Conservation (phyloP, 1,140 invertebrate species). For the Chironomus tepperi region DNA sequence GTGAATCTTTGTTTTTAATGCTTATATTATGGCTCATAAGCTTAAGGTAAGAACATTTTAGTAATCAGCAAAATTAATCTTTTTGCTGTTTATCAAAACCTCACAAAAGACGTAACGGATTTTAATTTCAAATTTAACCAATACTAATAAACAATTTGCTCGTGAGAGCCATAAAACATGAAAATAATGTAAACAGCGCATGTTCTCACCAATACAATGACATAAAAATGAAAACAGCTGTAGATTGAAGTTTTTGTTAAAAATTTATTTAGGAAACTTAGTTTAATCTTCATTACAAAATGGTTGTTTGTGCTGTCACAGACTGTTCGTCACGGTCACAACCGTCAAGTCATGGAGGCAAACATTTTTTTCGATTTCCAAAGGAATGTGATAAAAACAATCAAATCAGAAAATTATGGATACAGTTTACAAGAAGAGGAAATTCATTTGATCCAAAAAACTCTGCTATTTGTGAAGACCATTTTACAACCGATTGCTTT, state of each 20-base stretch:
- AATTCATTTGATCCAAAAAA: not conserved
- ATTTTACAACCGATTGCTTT: not conserved
- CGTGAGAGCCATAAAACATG: too few species aligned
- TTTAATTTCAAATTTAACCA: too few species aligned
- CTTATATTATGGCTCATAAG: too few species aligned
- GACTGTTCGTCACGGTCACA: not conserved
- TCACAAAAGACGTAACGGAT: too few species aligned
- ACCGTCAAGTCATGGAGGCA: not conserved
- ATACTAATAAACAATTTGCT: too few species aligned
- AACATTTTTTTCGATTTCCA: conserved; percentile 16
- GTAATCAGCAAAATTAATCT: too few species aligned
- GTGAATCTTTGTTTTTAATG: too few species aligned
- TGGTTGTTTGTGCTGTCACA: not conserved
- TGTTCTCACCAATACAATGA: not conserved
- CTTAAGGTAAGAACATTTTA: too few species aligned
- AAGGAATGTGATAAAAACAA: not conserved
- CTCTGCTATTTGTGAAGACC: not conserved
- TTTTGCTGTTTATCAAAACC: too few species aligned
- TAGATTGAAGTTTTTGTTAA: too few species aligned
- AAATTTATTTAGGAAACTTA: too few species aligned
- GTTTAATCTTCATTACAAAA: not conserved
- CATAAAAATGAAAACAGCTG: not conserved
- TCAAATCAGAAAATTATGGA: not conserved
- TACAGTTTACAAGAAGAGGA: conserved; percentile 1
- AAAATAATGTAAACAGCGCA: not conserved